A percentile compares a stretch with the other conserved stretches of the same genome.
These are phyloP conservation scores for Ophonus ardosiacus DNA, from an alignment of 2,888 invertebrate genomes.

Conservation along the genomic window DNA sequence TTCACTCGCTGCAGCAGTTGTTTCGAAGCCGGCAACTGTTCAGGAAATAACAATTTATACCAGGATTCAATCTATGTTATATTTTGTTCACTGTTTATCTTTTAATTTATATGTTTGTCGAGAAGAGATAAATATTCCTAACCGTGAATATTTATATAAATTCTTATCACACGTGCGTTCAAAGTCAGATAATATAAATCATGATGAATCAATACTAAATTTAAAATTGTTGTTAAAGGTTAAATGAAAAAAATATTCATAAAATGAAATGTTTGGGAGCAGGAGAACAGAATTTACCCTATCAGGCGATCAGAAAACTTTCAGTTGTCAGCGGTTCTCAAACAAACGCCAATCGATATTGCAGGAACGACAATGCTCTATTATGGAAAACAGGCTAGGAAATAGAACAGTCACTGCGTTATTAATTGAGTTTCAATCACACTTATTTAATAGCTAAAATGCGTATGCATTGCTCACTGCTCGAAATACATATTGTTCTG, in stretches of 20 bases:
- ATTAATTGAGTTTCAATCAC: neutral
- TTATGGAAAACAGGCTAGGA: neutral
- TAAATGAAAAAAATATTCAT: neutral
- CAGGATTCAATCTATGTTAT: neutral
- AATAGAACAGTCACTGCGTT: neutral
- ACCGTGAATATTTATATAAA: neutral
- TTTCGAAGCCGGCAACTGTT: slow-evolving; percentile 11
- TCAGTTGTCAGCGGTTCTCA: neutral
- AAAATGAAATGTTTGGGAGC: neutral
- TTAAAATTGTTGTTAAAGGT: neutral
- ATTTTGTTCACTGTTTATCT: slow-evolving; percentile 3
- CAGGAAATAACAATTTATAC: neutral
- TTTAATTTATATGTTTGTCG: slow-evolving; percentile 1
- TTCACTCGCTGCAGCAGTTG: slow-evolving; percentile 7
- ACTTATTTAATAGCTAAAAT: no score
- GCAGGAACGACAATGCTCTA: neutral
- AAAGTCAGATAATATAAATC: neutral
- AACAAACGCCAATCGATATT: neutral
- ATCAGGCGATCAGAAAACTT: neutral
- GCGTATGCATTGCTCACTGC: no score
- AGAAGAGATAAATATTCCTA: neutral
- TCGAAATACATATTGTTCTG: no score
- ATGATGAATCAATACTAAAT: neutral
- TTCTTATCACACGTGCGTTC: neutral
- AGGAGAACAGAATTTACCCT: neutral